Percentiles rank a stretch among this genome's conserved stretches.
phyloP scores from a whole-genome alignment of 2,888 invertebrate species.

The Amiota communis region DNA sequence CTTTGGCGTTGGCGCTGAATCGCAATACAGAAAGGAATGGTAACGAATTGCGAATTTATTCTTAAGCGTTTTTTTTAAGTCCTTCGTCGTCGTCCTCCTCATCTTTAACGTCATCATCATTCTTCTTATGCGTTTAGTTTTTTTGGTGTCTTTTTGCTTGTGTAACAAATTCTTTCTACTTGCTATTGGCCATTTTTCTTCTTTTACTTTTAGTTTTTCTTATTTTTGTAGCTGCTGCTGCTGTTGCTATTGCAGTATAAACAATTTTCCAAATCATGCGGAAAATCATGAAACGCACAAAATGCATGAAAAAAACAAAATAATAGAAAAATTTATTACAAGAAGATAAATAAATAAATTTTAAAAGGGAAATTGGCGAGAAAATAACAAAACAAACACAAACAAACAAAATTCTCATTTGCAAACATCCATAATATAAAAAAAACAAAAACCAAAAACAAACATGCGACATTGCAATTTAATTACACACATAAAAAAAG shows the following conservation, averaged over 20 bases:
- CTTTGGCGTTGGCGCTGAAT: neutral
- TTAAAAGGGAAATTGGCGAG: too few relatives aligned
- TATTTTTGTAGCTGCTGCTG: neutral
- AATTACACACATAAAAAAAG: too few relatives aligned
- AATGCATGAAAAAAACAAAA: neutral
- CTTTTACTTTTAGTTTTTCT: neutral
- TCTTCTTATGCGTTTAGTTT: neutral
- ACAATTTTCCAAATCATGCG: slow-evolving; percentile 53
- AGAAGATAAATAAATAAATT: neutral
- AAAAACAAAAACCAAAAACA: neutral
- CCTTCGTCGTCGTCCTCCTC: neutral
- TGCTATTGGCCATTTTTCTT: neutral
- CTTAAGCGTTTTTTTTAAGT: neutral
- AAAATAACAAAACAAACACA: too few relatives aligned
- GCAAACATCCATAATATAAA: neutral
- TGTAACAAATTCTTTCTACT: slow-evolving; percentile 40
- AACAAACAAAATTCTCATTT: too few relatives aligned
- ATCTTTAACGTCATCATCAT: neutral
- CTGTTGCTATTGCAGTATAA: neutral
- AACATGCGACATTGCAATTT: too few relatives aligned
- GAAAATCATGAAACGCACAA: slow-evolving; percentile 57
- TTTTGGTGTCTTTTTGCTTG: neutral
- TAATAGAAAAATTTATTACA: neutral
- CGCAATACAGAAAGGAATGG: neutral
- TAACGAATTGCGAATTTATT: slow-evolving; percentile 9